phyloP scores from a whole-genome alignment of 2,888 invertebrate genomes.

The Tricholauxania praeusta region DNA sequence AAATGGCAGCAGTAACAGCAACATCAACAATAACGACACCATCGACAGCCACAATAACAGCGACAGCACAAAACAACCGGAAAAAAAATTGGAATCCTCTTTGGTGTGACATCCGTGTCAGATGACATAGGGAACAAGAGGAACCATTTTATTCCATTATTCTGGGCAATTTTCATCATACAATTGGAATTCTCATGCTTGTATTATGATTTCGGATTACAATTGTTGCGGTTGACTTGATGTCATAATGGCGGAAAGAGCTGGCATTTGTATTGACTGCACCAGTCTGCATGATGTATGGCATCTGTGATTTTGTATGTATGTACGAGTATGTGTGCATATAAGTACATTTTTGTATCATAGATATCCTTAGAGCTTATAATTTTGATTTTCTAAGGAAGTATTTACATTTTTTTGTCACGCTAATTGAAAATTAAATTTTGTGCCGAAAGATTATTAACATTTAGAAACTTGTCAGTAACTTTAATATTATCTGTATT shows the following conservation, averaged over 20 bases:
- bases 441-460: no score
- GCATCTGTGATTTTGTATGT: no score
- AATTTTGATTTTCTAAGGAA: no score
- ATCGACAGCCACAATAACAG: conserved; percentile 51
- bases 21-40: conserved; percentile 25
- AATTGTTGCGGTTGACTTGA: conserved; percentile 42
- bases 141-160: background rate
- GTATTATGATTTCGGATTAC: conserved; percentile 44
- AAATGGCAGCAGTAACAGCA: conserved; percentile 23
- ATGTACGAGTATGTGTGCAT: no score
- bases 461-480: no score
- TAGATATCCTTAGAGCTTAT: no score
- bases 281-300: no score
- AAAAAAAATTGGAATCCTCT: conserved; percentile 21
- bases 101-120: conserved; percentile 10
- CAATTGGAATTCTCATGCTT: conserved; percentile 24
- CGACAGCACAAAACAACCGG: conserved; percentile 15
- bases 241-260: conserved; percentile 38
- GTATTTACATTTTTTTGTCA: no score
- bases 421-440: no score
- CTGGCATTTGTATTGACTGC: conserved; percentile 37
- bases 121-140: conserved; percentile 1
- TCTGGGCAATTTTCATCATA: conserved; percentile 35
- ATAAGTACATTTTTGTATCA: no score
- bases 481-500: no score